These are phyloP conservation scores for Galeopsomyia nigrocyanea DNA, from an alignment of 2,888 invertebrate species.

Conservation along the genomic window DNA sequence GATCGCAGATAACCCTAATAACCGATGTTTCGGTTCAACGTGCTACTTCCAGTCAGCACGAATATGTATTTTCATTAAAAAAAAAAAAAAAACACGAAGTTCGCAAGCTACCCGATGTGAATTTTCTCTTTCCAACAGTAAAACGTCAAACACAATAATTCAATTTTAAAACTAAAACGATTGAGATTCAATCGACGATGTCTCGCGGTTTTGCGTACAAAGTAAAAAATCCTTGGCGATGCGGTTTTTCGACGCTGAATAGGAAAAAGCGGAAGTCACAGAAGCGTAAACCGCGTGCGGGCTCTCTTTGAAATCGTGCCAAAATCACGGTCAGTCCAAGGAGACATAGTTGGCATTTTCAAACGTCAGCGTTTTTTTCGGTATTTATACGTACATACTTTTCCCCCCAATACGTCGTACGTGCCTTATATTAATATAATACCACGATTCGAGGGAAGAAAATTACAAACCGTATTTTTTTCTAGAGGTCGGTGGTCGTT, in stretches of 20 bases:
- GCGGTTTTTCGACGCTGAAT: conserved; percentile 14
- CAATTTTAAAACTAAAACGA: no score
- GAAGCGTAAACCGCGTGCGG: conserved; percentile 20
- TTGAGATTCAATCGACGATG: no score
- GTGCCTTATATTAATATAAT: conserved; percentile 8
- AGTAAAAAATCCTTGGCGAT: no score
- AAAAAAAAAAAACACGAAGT: no score
- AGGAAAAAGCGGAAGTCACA: conserved; percentile 6
- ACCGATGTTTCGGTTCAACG: background rate
- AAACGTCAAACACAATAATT: no score
- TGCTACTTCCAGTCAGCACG: conserved; percentile 2
- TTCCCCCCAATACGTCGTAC: conserved; percentile 27
- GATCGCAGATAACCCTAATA: conserved; percentile 12
- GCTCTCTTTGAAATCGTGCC: conserved; percentile 26
- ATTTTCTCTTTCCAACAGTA: no score
- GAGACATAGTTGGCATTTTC: no score
- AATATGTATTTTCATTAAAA: no score
- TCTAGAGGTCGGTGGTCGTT: conserved; percentile 16
- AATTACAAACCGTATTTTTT: conserved; percentile 3
- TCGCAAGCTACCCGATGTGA: no score
- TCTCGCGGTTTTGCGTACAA: no score
- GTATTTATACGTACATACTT: no score
- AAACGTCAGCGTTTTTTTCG: no score
- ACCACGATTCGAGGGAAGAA: background rate
- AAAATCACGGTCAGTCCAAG: conserved; percentile 1